Conservation (phyloP, 1,140 invertebrate genomes). For the Helicoverpa armigera region DNA sequence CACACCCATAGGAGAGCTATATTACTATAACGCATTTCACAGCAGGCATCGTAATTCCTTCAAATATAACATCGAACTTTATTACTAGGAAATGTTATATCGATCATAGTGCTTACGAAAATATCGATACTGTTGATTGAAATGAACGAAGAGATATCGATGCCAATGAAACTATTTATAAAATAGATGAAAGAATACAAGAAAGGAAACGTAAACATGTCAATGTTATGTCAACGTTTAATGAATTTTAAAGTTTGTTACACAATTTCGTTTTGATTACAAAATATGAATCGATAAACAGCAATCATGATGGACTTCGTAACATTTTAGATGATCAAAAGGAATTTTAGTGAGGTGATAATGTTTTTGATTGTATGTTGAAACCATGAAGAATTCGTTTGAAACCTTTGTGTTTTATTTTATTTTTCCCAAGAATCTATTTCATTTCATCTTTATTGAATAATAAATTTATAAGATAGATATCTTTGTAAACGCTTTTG, state of each 20-base stretch:
- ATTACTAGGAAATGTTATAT: conserved; percentile 57
- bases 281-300: not conserved
- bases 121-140: conserved; percentile 49
- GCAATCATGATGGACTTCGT: conserved; percentile 16
- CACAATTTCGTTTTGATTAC: not conserved
- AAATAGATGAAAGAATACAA: conserved; percentile 33
- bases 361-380: not conserved
- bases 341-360: conserved; percentile 12
- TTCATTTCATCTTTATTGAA: no score
- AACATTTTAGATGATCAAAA: conserved; percentile 39
- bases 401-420: no score
- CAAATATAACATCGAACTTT: conserved; percentile 63
- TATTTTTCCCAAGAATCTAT: no score
- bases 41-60: conserved; percentile 71
- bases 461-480: no score
- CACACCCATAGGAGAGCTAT: conserved; percentile 51
- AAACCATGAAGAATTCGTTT: no score
- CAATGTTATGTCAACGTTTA: conserved; percentile 34
- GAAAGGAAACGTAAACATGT: conserved; percentile 28
- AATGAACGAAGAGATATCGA: conserved; percentile 31
- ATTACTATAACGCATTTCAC: conserved; percentile 62
- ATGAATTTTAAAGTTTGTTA: not conserved
- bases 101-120: conserved; percentile 53
- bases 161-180: conserved; percentile 29
- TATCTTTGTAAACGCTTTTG: no score